Evolutionary conservation across 2,797 vertebrate genomes (phyloP).

Genomic region (Scyliorhinus canicula): DNA sequence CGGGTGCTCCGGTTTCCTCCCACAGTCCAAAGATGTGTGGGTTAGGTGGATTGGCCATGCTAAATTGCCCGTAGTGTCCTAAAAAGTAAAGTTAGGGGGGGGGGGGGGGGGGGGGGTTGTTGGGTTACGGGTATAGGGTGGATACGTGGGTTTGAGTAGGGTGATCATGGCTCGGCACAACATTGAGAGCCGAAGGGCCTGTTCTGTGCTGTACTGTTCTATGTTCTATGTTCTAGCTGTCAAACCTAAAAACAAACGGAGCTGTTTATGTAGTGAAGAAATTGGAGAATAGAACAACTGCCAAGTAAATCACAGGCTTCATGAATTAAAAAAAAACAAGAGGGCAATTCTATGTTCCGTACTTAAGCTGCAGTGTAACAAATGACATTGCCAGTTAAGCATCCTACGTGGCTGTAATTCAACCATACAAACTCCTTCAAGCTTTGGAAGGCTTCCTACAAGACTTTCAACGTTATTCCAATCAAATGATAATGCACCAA

Average conservation of each 20-base stretch:
- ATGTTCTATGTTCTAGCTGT: no score
- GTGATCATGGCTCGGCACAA: no score
- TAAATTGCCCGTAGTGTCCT: no score
- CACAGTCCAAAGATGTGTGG: no score
- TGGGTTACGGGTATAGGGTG: no score
- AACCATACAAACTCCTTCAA: background rate
- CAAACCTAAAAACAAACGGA: background rate
- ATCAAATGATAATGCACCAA: background rate
- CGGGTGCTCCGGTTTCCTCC: no score
- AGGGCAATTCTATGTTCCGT: background rate
- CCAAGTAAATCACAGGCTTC: background rate
- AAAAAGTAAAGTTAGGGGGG: no score
- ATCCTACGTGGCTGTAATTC: background rate
- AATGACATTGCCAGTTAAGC: background rate
- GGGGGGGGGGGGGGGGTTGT: no score
- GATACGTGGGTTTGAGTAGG: no score
- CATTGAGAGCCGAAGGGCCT: no score
- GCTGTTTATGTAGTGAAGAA: background rate
- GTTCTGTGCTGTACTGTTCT: no score
- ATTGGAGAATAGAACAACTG: background rate
- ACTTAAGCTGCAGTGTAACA: background rate
- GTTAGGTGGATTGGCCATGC: no score
- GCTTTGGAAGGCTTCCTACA: background rate
- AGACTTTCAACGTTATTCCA: background rate
- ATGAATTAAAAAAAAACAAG: slow-evolving; percentile 3